These are phyloP conservation scores for Tiliacea citrago DNA, from an alignment of 2,888 invertebrate genomes.

Conservation along the genomic window DNA sequence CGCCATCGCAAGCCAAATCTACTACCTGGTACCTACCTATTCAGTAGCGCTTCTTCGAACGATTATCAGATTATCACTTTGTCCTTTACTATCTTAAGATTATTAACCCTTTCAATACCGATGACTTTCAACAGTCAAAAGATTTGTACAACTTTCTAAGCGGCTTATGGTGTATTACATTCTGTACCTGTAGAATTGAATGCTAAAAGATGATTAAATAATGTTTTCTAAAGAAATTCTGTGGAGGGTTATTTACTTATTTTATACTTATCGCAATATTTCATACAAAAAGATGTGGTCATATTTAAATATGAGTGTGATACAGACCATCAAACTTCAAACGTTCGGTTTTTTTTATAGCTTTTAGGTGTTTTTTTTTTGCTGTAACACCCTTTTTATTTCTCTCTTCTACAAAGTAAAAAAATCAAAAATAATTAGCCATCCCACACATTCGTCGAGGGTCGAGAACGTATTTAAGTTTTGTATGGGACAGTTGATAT, in stretches of 20 bases:
- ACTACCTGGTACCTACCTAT: slow-evolving; percentile 8
- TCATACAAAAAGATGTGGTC: too few species aligned
- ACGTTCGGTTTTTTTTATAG: too few species aligned
- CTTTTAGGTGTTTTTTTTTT: too few species aligned
- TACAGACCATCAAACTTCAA: too few species aligned
- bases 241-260: neutral
- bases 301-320: too few species aligned
- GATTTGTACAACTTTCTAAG: slow-evolving; percentile 35
- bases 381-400: too few species aligned
- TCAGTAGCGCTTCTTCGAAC: slow-evolving; percentile 7
- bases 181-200: neutral
- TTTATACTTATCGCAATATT: too few species aligned
- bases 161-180: neutral
- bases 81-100: neutral
- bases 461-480: too few species aligned
- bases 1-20: slow-evolving; percentile 1
- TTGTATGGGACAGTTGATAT: too few species aligned
- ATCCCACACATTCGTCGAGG: too few species aligned
- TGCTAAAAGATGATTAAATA: neutral
- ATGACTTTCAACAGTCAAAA: slow-evolving; percentile 18
- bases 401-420: too few species aligned
- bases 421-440: too few species aligned
- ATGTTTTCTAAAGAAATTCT: neutral
- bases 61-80: neutral
- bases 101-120: slow-evolving; percentile 16